A percentile compares a stretch with the other conserved stretches of the same genome.
Evolutionary conservation across 2,113 vertebrate species (phyloP).

Genomic region (Ptychochromis oligacanthus): DNA sequence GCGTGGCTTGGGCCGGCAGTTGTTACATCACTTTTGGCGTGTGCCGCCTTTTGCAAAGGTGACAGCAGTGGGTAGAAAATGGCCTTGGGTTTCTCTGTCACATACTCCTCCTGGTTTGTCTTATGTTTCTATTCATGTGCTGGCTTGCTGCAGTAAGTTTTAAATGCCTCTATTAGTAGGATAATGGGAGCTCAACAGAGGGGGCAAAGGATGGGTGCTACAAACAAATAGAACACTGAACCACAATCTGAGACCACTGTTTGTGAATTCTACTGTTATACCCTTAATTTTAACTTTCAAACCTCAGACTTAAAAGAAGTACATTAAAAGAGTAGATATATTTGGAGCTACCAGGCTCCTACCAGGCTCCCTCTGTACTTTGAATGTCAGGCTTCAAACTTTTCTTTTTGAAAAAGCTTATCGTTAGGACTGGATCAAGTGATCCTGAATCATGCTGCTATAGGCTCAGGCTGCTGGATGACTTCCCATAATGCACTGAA

Average conservation of each 20-base stretch:
- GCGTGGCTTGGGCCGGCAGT: too few species aligned
- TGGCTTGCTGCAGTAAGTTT: fast-evolving
- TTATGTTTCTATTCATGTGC: background rate
- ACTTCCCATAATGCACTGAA: background rate
- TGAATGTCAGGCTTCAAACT: background rate
- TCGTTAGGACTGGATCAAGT: too few species aligned
- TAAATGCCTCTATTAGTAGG: background rate
- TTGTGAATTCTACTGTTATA: background rate
- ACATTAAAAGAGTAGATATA: too few species aligned
- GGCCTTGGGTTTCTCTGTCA: background rate
- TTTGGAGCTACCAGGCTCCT: background rate
- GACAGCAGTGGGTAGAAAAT: too few species aligned
- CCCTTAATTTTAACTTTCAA: background rate
- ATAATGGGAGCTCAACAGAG: background rate
- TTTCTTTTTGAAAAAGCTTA: too few species aligned
- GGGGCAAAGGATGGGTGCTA: background rate
- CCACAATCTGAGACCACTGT: background rate
- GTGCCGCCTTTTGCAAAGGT: too few species aligned
- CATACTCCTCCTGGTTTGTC: background rate
- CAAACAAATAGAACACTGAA: background rate
- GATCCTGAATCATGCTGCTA: too few species aligned
- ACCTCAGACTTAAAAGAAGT: fast-evolving
- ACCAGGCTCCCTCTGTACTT: fast-evolving
- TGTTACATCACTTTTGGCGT: too few species aligned
- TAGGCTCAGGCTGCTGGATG: too few species aligned